Conservation (phyloP, 2,888 invertebrate genomes). For the Busseola fusca region DNA sequence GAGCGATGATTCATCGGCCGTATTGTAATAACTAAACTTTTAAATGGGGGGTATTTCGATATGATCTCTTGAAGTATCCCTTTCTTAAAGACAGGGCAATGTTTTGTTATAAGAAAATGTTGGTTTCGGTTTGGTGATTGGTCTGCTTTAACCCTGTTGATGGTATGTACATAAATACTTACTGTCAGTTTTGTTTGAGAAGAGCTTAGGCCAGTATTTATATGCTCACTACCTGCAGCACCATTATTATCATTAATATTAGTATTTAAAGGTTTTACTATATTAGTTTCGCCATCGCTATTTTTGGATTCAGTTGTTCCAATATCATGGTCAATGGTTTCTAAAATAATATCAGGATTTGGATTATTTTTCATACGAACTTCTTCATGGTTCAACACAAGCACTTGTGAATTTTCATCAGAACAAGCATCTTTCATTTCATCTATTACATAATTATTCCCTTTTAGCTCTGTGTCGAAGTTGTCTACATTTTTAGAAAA, state of each 20-base stretch:
- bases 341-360: constrained; percentile 39
- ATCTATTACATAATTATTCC: constrained; percentile 9
- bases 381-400: constrained; percentile 13
- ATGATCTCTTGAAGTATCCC: too few species aligned
- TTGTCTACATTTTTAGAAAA: constrained; percentile 18
- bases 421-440: constrained; percentile 12
- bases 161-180: constrained; percentile 29
- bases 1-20: too few species aligned
- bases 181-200: constrained; percentile 26
- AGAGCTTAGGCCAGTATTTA: constrained; percentile 8
- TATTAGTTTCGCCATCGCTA: constrained; percentile 6
- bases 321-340: constrained; percentile 38
- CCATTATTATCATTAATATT: constrained; percentile 23
- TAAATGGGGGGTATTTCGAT: too few species aligned
- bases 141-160: neutral
- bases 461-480: constrained; percentile 10
- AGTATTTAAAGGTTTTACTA: constrained; percentile 18
- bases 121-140: neutral
- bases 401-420: constrained; percentile 5
- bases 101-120: neutral
- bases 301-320: constrained; percentile 36
- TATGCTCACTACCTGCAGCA: constrained; percentile 18
- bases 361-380: constrained; percentile 34
- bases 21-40: neutral
- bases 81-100: neutral